Base-by-base conservation (phyloP, 2,888 invertebrate genomes). In the Orthonychiurus folsomi region DNA sequence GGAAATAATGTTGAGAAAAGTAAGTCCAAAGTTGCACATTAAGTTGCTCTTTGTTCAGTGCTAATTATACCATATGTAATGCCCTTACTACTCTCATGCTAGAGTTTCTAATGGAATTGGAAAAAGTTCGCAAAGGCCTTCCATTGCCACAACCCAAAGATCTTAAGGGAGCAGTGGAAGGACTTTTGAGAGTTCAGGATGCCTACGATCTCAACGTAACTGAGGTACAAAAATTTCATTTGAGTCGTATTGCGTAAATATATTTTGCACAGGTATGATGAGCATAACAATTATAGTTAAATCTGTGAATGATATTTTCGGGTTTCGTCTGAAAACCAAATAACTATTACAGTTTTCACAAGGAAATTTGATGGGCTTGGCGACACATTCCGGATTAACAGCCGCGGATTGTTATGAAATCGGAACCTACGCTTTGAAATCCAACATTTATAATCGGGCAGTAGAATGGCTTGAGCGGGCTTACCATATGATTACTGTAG, bases 391-490 rank as follows among this genome's bases (percentile, higher is more conserved):
- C 1, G 66, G 64, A 12, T 62, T 75, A 48, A 73, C 66, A 61
- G 76, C 76, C 3, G 72, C 75, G 12, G 78, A 78, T 66, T 76
- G 77, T 62, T 70, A 76, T 61, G 76, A 73, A 67, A 73, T 78
- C 61, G 78, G 77, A 9, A 73, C 75, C 58, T 76, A 77, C 63
- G 73, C 75, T 12, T 74, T 75, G 66, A 73, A 75, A 61, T 68
- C 75, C 12, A 74, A 75, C 28, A 73, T 75, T 58, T 73, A 74
- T 62, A 74, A 74, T 0, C 72, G 75, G 48, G 75, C 77, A 12
- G 69, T 78, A 15, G 74, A 76, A 63, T 78, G 77, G 77, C 73
- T 77, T 59, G 75, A 76, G 55, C 72, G 75, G 54, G 74, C 77
- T 1, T 70, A 75, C 56, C 62, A 60, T 20, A 66, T 75, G 61